Conservation (phyloP, 2,797 vertebrate genomes). For the Geotrypetes seraphini region DNA sequence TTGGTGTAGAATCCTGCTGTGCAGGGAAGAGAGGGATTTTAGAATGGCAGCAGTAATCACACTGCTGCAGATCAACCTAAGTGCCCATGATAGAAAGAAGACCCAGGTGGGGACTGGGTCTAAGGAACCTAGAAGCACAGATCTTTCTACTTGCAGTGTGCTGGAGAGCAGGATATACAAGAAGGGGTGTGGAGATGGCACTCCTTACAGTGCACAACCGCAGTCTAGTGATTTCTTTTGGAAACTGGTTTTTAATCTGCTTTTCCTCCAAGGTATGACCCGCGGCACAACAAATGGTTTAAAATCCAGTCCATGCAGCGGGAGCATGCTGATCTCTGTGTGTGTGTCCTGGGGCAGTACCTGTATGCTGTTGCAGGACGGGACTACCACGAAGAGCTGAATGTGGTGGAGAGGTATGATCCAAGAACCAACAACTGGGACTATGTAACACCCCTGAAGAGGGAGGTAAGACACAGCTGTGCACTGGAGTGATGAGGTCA, state of each 20-base stretch:
- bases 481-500: no score
- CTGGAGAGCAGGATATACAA: not conserved
- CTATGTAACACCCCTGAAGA: conserved; percentile 73
- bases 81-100: no score
- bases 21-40: no score
- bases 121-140: no score
- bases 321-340: conserved; percentile 85
- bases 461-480: conserved; percentile 81
- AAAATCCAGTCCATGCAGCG: conserved; percentile 79
- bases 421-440: conserved; percentile 83
- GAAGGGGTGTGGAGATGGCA: not conserved
- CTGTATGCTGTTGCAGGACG: conserved; percentile 90
- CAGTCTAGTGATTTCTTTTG: no score
- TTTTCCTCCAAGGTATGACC: conserved; percentile 73
- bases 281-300: conserved; percentile 89
- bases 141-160: not conserved
- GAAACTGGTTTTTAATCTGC: not conserved
- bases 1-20: no score
- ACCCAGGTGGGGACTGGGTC: no score
- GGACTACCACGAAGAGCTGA: conserved; percentile 83
- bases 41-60: no score
- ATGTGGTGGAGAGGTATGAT: conserved; percentile 85
- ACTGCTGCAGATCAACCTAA: no score
- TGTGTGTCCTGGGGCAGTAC: conserved; percentile 71
- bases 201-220: no score